Conservation (phyloP, 2,113 vertebrate species). For the Tupaia tana region DNA sequence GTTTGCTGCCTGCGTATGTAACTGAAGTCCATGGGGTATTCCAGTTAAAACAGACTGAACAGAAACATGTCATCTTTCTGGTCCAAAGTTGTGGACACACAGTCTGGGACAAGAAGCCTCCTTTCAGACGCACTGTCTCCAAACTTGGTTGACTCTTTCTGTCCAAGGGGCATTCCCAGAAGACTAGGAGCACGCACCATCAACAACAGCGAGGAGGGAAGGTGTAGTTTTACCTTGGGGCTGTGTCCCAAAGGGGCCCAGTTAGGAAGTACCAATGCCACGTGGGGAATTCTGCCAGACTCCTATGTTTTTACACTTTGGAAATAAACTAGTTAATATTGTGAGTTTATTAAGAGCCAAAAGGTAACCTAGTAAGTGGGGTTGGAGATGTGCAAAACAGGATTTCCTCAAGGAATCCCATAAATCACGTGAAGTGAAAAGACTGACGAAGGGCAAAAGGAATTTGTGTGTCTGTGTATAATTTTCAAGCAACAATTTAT, state of each 20-base stretch:
- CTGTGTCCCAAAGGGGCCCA: not conserved
- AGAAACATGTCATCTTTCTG: not conserved
- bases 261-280: not conserved
- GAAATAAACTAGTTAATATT: constrained; percentile 27
- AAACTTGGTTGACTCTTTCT: not conserved
- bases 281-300: not conserved
- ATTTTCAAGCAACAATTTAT: not conserved
- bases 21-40: not conserved
- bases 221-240: not conserved
- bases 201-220: not conserved
- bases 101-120: not conserved
- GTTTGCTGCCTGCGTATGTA: not conserved
- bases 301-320: constrained; percentile 4
- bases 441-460: constrained; percentile 1
- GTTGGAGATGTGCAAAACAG: not conserved
- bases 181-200: not conserved
- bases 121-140: not conserved
- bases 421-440: constrained; percentile 18
- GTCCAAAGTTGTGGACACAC: not conserved
- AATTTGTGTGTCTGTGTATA: not conserved
- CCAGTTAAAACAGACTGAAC: not conserved
- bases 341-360: not conserved
- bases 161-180: not conserved
- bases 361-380: not conserved
- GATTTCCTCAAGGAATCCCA: constrained; percentile 11